Evolutionary conservation across 1,140 invertebrate species (phyloP).

Genomic region (Anagrus nilaparvatae): DNA sequence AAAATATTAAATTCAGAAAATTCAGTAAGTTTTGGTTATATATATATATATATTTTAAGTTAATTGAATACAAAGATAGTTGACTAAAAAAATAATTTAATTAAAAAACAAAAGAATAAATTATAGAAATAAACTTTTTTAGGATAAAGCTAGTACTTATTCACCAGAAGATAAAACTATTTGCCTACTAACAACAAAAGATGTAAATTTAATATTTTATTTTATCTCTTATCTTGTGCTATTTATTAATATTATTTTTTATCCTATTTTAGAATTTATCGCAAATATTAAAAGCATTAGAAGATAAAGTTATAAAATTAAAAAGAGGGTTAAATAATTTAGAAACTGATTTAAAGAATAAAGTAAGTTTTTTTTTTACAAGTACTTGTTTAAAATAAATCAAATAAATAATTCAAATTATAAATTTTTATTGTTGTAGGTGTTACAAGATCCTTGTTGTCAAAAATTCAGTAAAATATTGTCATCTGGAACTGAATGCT

Average conservation of each 20-base stretch:
- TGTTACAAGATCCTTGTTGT: too few relatives aligned
- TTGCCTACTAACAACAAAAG: too few relatives aligned
- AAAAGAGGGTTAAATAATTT: constrained; percentile 26
- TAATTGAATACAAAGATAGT: too few relatives aligned
- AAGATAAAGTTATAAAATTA: constrained; percentile 24
- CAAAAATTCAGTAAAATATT: constrained; percentile 17
- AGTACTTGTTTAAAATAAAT: too few relatives aligned
- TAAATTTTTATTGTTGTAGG: too few relatives aligned
- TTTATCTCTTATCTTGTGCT: constrained; percentile 9
- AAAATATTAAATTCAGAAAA: constrained; percentile 29
- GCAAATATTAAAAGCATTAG: constrained; percentile 22
- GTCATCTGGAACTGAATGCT: constrained; percentile 22
- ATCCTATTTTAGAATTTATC: constrained; percentile 5
- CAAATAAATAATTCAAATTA: too few relatives aligned
- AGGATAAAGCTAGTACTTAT: too few relatives aligned
- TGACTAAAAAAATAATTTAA: too few relatives aligned
- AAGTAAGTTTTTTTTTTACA: constrained; percentile 21
- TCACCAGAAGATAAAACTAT: too few relatives aligned
- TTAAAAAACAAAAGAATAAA: too few relatives aligned
- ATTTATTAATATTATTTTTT: constrained; percentile 5
- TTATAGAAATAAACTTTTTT: too few relatives aligned
- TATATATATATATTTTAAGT: too few relatives aligned
- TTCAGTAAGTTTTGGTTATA: constrained; percentile 22
- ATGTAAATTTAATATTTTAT: constrained; percentile 6
- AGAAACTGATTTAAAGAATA: constrained; percentile 24